Evolutionary conservation across 1,140 invertebrate species (phyloP).

Genomic region (Brachionus rotundiformis): DNA sequence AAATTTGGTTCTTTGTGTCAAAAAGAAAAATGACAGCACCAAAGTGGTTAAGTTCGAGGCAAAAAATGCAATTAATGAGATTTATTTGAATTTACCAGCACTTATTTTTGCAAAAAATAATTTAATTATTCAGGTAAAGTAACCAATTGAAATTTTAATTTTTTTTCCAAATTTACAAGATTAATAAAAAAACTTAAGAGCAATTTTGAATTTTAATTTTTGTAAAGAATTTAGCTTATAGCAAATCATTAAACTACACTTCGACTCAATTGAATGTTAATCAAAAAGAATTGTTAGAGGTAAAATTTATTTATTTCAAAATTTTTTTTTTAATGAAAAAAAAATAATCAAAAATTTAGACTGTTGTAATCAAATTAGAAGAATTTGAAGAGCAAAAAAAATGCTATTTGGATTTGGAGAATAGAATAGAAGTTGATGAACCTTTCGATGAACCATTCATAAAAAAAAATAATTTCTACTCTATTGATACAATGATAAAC

Average conservation of each 20-base stretch:
- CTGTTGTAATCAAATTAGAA: neutral
- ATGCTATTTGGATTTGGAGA: neutral
- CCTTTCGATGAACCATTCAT: neutral
- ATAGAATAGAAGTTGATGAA: neutral
- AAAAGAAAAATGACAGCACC: neutral
- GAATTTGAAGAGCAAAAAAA: neutral
- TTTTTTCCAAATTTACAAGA: neutral
- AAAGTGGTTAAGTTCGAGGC: neutral
- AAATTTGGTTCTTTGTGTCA: neutral
- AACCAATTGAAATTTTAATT: neutral
- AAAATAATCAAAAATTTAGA: neutral
- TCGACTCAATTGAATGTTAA: neutral
- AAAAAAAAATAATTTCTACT: neutral
- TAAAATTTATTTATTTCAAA: constrained; percentile 24
- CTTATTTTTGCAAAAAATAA: constrained; percentile 28
- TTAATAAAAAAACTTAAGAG: neutral
- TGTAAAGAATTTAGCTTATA: neutral
- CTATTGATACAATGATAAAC: constrained; percentile 7
- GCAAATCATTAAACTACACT: neutral
- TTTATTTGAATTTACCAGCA: neutral
- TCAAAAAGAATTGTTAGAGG: constrained; percentile 17
- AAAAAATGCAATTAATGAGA: neutral
- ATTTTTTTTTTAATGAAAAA: neutral
- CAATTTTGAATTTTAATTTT: neutral
- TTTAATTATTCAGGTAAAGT: constrained; percentile 13